phyloP scores from a whole-genome alignment of 2,888 invertebrate species.

The Candidula unifasciata region DNA sequence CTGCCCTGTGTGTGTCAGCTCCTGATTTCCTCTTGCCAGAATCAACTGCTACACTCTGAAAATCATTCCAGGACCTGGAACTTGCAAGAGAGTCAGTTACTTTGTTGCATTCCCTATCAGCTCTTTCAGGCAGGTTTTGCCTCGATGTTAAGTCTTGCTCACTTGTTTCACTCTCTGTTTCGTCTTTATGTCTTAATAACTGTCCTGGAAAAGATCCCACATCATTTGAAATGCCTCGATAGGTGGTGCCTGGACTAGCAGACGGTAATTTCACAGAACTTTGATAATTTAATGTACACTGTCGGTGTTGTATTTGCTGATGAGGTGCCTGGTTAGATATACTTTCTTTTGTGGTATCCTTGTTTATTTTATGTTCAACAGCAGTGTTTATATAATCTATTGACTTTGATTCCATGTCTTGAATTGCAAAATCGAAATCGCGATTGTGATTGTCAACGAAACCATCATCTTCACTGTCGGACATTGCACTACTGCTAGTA shows the following conservation, averaged over 20 bases:
- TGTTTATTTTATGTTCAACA: neutral
- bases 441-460: neutral
- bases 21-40: neutral
- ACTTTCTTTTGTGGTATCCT: neutral
- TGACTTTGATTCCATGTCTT: neutral
- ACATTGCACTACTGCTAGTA: slow-evolving; percentile 22
- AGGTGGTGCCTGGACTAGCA: neutral
- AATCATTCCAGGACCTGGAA: neutral
- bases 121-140: neutral
- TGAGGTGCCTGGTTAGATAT: too few species aligned
- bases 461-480: slow-evolving; percentile 40
- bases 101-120: neutral
- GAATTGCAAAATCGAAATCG: neutral
- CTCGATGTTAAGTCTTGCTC: neutral
- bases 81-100: neutral
- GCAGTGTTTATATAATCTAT: neutral
- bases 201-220: neutral
- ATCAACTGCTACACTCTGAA: neutral
- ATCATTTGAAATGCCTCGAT: neutral
- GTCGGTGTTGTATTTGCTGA: neutral
- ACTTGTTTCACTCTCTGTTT: neutral
- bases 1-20: neutral
- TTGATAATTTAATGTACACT: too few species aligned
- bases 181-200: too few species aligned
- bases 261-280: neutral